A percentile compares a stretch with the other conserved stretches of the same genome.
These are phyloP conservation scores for Carettochelys insculpta DNA, from an alignment of 2,113 vertebrate genomes.

Conservation along the genomic window DNA sequence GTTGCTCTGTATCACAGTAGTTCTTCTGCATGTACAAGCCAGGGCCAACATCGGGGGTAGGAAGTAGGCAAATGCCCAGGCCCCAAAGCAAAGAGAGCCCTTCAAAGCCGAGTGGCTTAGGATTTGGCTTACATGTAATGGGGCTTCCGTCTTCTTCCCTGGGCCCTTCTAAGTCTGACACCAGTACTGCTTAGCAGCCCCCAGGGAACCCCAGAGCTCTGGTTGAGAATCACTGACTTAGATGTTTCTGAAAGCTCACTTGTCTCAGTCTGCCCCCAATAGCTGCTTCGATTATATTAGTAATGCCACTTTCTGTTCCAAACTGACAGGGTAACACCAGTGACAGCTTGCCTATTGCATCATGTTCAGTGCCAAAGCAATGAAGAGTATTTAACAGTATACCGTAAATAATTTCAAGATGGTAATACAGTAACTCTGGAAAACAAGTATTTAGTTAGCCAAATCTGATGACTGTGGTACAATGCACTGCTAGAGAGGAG, in stretches of 20 bases:
- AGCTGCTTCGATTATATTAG: neutral
- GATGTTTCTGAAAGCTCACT: neutral
- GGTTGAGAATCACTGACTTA: too few relatives aligned
- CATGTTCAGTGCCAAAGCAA: neutral
- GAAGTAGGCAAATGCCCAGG: too few relatives aligned
- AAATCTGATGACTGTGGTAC: neutral
- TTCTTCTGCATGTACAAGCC: too few relatives aligned
- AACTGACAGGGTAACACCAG: neutral
- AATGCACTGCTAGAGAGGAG: neutral
- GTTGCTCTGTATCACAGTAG: too few relatives aligned
- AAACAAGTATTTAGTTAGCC: neutral
- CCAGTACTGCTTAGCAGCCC: too few relatives aligned
- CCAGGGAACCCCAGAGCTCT: too few relatives aligned
- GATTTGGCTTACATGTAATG: too few relatives aligned
- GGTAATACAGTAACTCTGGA: neutral
- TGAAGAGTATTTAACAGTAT: neutral
- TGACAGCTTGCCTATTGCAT: neutral
- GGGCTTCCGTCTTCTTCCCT: too few relatives aligned
- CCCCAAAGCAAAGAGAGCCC: too few relatives aligned
- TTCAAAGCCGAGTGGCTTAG: too few relatives aligned
- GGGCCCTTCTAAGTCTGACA: too few relatives aligned
- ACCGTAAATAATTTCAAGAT: conserved; percentile 13
- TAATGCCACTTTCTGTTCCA: neutral
- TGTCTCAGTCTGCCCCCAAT: neutral
- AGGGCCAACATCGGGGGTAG: too few relatives aligned